Conservation (phyloP, 2,113 vertebrate genomes). For the Brienomyrus longianalis region DNA sequence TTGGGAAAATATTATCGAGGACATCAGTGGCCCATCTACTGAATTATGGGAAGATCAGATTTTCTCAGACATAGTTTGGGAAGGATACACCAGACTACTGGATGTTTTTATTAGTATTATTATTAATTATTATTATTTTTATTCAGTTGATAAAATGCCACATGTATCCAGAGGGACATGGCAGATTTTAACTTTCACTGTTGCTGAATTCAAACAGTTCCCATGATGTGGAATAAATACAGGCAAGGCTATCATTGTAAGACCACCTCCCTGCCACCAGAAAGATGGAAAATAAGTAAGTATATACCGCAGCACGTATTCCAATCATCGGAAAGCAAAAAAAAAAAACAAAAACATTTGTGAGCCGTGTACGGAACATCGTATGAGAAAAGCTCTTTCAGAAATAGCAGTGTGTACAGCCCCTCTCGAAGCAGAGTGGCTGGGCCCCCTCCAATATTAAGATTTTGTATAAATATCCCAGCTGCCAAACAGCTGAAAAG, state of each 20-base stretch:
- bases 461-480: neutral
- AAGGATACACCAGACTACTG: neutral
- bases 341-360: neutral
- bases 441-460: neutral
- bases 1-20: neutral
- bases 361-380: neutral
- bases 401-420: neutral
- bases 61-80: neutral
- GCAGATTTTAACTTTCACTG: neutral
- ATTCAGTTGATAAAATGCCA: neutral
- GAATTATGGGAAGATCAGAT: neutral
- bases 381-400: neutral
- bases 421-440: neutral
- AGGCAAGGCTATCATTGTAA: neutral
- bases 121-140: neutral
- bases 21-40: neutral
- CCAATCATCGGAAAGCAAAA: neutral
- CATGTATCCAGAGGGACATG: neutral
- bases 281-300: neutral
- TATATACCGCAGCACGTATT: neutral
- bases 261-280: neutral
- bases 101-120: neutral
- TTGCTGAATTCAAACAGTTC: neutral
- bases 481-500: conserved; percentile 3
- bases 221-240: neutral